These are phyloP conservation scores for Cantharis lateralis DNA, from an alignment of 2,888 invertebrate species.

Conservation along the genomic window DNA sequence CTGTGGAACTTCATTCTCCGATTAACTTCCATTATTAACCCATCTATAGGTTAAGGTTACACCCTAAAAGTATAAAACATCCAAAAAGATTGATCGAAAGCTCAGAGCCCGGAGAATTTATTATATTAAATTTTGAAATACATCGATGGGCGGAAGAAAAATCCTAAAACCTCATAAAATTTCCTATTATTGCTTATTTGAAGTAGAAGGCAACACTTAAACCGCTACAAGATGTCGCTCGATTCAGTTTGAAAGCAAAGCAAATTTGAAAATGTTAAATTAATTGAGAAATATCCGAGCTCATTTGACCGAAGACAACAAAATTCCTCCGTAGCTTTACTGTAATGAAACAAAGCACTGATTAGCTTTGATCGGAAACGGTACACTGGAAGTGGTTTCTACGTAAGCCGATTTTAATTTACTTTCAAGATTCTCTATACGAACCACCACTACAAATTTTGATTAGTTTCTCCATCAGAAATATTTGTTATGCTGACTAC, in stretches of 20 bases:
- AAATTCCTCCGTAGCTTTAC: too few relatives aligned
- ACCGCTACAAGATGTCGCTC: neutral
- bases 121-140: neutral
- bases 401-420: too few relatives aligned
- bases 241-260: neutral
- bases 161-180: neutral
- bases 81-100: neutral
- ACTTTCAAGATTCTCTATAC: too few relatives aligned
- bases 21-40: neutral
- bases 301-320: too few relatives aligned
- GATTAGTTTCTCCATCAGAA: too few relatives aligned
- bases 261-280: neutral
- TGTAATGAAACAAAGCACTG: too few relatives aligned
- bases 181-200: neutral
- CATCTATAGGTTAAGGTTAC: neutral
- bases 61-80: neutral
- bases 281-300: neutral
- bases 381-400: too few relatives aligned
- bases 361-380: too few relatives aligned
- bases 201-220: neutral
- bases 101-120: neutral
- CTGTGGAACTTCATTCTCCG: neutral
- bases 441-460: too few relatives aligned
- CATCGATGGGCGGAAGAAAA: neutral
- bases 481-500: neutral